Base-by-base conservation (phyloP, 2,113 vertebrate genomes). In the Hyperoodon ampullatus region DNA sequence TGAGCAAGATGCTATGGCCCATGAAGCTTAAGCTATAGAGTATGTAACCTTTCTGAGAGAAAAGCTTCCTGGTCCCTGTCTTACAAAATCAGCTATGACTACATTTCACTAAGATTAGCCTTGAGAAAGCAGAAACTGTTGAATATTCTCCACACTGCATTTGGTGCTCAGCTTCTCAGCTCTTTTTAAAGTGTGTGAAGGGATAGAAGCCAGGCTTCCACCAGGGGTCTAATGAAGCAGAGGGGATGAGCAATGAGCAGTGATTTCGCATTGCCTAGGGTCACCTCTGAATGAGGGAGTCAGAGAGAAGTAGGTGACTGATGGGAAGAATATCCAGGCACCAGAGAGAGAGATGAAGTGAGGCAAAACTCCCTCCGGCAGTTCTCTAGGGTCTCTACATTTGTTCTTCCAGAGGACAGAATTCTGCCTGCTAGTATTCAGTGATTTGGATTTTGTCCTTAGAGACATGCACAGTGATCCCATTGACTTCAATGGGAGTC, bases 391-490 rank as follows among this genome's bases (percentile, higher is more conserved):
- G 74, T n/a, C 70, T 55, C 58, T 68, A 18, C 15, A 60, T 82
- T 94, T 86, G 78, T 24, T 39, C 72, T 90, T 95, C 78, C 47
- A 61, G 94, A 94, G 86, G 92, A 97, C 82, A 88, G 74, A 88
- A 53, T 70, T 74, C 80, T 96, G 94, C 74, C 19, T 93, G 80
- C 72, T 66, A 47, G 55, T 30, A 72, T 26, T 80, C 8, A 53
- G 78, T 61, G 94, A 82, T 92, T 18, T 96, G 90, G 74, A 65
- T 92, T 70, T 83, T 72, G 74, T 96, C 97, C 95, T 95, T 53
- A 74, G 96, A 90, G 96, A 96, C 42, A 19, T 1, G 21, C 94
- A 65, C 7, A 44, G 44, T 82, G 83, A 65, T 97, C 74, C 74
- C 21, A 7, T 65, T 88, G 80, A 89, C 90, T 97, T 94, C 72